Evolutionary conservation across 2,797 vertebrate genomes (phyloP).

Genomic region (Tenualosa thibaudeaui): DNA sequence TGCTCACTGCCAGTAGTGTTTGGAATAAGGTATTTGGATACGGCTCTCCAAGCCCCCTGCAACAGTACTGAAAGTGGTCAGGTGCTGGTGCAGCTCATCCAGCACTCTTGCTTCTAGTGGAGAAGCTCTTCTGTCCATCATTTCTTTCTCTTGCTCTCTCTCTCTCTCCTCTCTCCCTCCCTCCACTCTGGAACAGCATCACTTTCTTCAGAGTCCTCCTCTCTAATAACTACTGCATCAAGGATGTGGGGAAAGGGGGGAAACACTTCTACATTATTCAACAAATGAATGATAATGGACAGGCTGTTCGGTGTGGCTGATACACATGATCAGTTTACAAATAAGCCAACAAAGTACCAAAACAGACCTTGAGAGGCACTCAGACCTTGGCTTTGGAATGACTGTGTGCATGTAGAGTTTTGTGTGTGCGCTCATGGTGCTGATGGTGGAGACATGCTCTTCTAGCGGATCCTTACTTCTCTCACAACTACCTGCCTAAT

Average conservation of each 20-base stretch:
- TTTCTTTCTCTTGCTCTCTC: background rate
- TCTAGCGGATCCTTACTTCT: background rate
- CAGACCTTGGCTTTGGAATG: background rate
- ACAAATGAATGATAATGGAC: background rate
- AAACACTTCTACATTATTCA: slow-evolving; percentile 11
- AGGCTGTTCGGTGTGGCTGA: background rate
- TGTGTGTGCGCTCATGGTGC: background rate
- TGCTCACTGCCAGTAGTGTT: background rate
- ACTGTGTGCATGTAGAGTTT: background rate
- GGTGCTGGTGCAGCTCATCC: background rate
- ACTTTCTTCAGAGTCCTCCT: slow-evolving; percentile 14
- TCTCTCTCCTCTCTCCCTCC: background rate
- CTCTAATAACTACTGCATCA: slow-evolving; percentile 5
- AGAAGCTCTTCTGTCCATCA: background rate
- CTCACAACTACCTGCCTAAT: background rate
- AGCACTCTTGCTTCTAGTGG: background rate
- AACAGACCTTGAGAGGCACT: background rate
- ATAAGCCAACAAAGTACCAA: background rate
- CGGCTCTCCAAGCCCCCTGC: background rate
- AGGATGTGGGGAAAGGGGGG: background rate
- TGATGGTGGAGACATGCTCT: background rate
- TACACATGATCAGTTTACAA: slow-evolving; percentile 10
- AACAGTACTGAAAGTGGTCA: background rate
- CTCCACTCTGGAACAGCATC: background rate
- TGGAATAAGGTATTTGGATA: background rate